Base-by-base conservation (phyloP, 1,140 invertebrate species). In the Leucophenga varia region DNA sequence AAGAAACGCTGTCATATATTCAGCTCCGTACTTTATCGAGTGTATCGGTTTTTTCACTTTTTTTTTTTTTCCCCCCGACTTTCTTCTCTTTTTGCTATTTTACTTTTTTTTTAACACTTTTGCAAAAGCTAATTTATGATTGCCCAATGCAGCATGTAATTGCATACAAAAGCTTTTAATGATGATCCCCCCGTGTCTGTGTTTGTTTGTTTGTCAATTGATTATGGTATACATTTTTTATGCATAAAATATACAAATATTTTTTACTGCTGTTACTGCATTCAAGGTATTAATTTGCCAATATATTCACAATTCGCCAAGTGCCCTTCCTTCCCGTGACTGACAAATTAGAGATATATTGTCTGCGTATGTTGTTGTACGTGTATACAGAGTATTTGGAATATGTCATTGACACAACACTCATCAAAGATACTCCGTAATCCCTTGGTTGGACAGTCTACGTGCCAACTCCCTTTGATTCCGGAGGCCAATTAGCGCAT, bases 111-210 rank as follows among this genome's bases (percentile, higher is more conserved):
- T 43, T 54, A 50, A 46, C 41, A 58, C 43, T 61, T 49, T 50
- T 49, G 6, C 19, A 55, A 63, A 63, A 59, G 63, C 63, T 67
- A 65, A 65, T 65, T 65, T 65, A 67, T 65, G 63, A 63, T 65
- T 65, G 63, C 56, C 49, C 63, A 65, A 67, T 67, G 63, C 63
- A 41, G 63, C 63, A 67, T 65, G 63, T 67, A 67, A 65, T 65
- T 65, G 63, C 63, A 65, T 67, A 59, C 63, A 63, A 65, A 67
- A 67, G 59, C 55, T 46, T 67, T 63, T 65, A 65, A 65, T 67
- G 55, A 65, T 50, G 55, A 47, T 14, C 46, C 17, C 37, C 35
- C 19, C 36, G 22, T 31, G 25, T 41, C 32, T 20, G 31, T 47
- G 7, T 43, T 30, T 54, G n/a, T n/a, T n/a, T n/a, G n/a, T 43